Base-by-base conservation (phyloP, 2,888 invertebrate species). In the Hirtodrosophila histrioides region DNA sequence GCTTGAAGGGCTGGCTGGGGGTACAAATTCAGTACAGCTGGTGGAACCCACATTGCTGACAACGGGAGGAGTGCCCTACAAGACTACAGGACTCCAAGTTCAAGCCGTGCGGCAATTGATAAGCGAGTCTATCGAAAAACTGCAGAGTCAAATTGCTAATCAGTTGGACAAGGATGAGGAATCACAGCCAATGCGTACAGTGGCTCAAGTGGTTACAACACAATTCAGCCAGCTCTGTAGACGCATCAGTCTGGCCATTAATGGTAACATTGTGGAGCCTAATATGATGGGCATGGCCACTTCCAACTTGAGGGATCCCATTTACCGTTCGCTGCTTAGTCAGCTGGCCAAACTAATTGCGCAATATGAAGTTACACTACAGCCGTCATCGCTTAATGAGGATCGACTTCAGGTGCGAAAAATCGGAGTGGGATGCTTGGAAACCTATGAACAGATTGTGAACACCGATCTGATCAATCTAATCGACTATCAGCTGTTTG, bases 361-460 rank as follows among this genome's bases (percentile, higher is more conserved):
- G 9, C 86, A 91, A 48, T 95, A 94, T 92, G 93, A 94, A 67
- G 9, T 3, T 1, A 11, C 11, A 0, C 7, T 44, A 10, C 1
- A 17, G 8, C 0, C 17, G 8, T 7, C n/a, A 0, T 3, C 6
- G 9, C 3, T 31, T 0, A 84, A 92, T 46, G 88, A 92, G 48
- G 91, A 45, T 10, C 37, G 12, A 0, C n/a, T 95, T 7, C 89
- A 90, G 24, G 93, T 95, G 64, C 90, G 93, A 60, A 93, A 93
- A 58, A 93, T 95, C 4, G 92, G 93, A 0, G 93, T 94, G 54
- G 94, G 94, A 69, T 93, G 93, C 58, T 90, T 96, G 24, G 90
- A 93, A 27, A 95, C 96, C 6, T 95, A 93, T 92, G 95, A 94
- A 88, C 94, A 95, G 69, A 83, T 94, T 48, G 92, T 92, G 82